Percentiles rank a stretch among this genome's conserved stretches.
Conservation (phyloP, 2,888 invertebrate genomes). For the Sabellastarte sp. region DNA sequence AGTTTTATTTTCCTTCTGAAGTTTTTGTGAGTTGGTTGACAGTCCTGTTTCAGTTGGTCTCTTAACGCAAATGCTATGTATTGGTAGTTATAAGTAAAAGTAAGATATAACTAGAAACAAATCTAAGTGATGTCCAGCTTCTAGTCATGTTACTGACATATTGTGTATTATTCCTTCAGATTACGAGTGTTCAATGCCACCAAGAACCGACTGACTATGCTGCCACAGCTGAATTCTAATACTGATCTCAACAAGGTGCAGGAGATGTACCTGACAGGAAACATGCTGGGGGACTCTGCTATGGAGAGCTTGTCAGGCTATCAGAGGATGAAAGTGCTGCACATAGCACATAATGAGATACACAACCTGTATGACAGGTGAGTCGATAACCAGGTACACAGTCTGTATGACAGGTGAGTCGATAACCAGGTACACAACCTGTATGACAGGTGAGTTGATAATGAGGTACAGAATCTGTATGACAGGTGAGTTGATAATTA, state of each 20-base stretch:
- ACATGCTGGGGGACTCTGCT: conserved; percentile 54
- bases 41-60: too few species aligned
- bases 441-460: conserved; percentile 52
- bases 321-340: conserved; percentile 55
- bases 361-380: conserved; percentile 59
- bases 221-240: conserved; percentile 53
- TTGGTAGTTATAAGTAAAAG: too few species aligned
- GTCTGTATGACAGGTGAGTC: conserved; percentile 57
- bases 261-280: conserved; percentile 57
- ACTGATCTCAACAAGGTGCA: conserved; percentile 58
- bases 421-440: conserved; percentile 48
- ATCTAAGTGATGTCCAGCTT: too few species aligned
- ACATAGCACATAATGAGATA: conserved; percentile 59
- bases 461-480: conserved; percentile 52
- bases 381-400: conserved; percentile 39
- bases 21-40: too few species aligned
- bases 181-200: conserved; percentile 58
- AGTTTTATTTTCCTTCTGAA: too few species aligned
- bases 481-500: conserved; percentile 49
- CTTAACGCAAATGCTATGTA: too few species aligned
- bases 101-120: too few species aligned
- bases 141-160: too few species aligned
- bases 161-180: conserved; percentile 32
- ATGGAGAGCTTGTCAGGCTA: conserved; percentile 52
- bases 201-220: conserved; percentile 46